These are phyloP conservation scores for Diadema setosum DNA, from an alignment of 35 echinoderm and acorn worm species.

Conservation along the genomic window DNA sequence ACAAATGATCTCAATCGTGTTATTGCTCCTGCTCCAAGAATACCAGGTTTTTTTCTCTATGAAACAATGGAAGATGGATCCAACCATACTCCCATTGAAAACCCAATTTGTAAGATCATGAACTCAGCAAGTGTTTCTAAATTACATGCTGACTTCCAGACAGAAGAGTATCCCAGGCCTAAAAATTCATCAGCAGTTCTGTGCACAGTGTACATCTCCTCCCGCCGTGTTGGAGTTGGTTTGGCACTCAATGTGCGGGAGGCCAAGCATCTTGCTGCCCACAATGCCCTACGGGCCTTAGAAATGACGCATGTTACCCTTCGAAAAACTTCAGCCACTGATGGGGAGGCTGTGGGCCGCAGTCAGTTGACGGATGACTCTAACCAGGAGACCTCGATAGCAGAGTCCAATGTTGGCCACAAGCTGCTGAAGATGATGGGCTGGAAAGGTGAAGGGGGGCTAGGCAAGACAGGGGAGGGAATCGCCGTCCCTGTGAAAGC, in stretches of 20 bases:
- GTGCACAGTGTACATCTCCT: not conserved
- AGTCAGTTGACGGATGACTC: not conserved
- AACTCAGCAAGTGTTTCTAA: not conserved
- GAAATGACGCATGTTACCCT: constrained; percentile 1
- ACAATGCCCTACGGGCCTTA: not conserved
- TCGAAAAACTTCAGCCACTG: not conserved
- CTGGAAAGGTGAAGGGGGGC: constrained; percentile 37
- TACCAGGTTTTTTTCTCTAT: not conserved
- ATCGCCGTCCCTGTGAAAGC: constrained; percentile 31
- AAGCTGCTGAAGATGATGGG: constrained; percentile 55
- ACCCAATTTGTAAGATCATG: not conserved
- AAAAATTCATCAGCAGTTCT: not conserved
- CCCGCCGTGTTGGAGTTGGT: not conserved
- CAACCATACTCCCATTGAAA: not conserved
- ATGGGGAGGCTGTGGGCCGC: not conserved
- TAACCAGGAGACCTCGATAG: not conserved
- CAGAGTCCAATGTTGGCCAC: constrained; percentile 18
- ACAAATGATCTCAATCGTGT: not conserved
- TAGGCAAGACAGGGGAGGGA: constrained; percentile 5
- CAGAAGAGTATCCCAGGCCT: too few relatives aligned
- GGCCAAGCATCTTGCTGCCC: not conserved
- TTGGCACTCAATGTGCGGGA: not conserved
- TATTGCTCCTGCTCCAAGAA: not conserved
- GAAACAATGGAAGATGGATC: not conserved
- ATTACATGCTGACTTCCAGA: not conserved